Base-by-base conservation (phyloP, 1,140 invertebrate genomes). In the Trichonephila clavipes region DNA sequence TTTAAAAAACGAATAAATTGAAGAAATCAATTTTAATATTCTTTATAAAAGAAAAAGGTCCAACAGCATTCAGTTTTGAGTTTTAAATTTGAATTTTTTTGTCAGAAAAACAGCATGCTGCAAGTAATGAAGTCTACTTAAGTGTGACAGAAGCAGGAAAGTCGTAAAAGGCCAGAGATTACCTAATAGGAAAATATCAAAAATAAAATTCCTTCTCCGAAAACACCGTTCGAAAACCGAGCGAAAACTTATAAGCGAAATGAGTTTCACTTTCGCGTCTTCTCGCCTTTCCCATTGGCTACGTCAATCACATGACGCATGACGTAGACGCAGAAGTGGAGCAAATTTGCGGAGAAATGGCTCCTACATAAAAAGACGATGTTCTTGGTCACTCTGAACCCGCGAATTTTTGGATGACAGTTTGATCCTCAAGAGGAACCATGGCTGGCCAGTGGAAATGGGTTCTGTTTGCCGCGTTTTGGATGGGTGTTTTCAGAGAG, bases 311-410 rank as follows among this genome's bases (percentile, higher is more conserved):
- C 69, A 14, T 90, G 88, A 28, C 58, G 19, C 8, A 8, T 81
- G 88, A 90, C 88, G 88, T 81, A 58, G 58, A 0, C 51, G 69
- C 69, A 77, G 44, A 90, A 90, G 88, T 90, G 28, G 88, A 90
- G 88, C 88, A 90, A 62, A 81, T 18, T 87, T 87, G 16, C 7
- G 12, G 58, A 90, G 40, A 44, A 69, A 90, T 28, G 58, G 51
- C n/a, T 44, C 24, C 14, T 81, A 77, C 66, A 72, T 81, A 90
- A 90, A 69, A 90, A 69, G 87, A 21, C 19, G 34, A 18, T 21
- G n/a, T 28, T 72, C 28, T 24, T 90, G 19, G 44, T 90, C 28
- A 81, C 34, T 44, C 61, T 18, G 4, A 88, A 40, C 10, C 10
- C 44, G 44, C 51, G 88, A 77, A 61, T 90, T 90, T 90, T 90